These are phyloP conservation scores for Hexactinellida sp. DNA, from an alignment of 37 sponge, comb jelly and placozoan species.

Conservation along the genomic window DNA sequence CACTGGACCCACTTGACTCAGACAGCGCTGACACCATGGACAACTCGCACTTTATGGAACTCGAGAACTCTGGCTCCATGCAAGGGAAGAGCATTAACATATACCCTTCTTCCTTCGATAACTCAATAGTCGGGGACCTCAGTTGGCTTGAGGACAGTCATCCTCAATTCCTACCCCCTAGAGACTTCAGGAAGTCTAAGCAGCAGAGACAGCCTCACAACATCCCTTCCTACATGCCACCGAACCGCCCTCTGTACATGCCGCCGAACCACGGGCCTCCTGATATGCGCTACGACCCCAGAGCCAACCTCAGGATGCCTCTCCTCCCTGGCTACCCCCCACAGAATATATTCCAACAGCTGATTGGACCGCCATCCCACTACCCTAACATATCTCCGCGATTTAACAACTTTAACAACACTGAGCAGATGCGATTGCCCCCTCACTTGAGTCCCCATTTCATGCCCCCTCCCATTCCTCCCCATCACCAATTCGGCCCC, in stretches of 20 bases:
- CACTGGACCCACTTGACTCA: background rate
- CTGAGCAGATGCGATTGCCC: background rate
- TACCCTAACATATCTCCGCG: background rate
- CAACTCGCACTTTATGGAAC: background rate
- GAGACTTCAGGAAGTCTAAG: background rate
- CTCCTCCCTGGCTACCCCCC: background rate
- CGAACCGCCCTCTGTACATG: background rate
- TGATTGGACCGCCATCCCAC: background rate
- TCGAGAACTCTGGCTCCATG: background rate
- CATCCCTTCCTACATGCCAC: background rate
- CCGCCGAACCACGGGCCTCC: background rate
- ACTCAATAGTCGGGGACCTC: slow-evolving; percentile 2
- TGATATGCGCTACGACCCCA: background rate
- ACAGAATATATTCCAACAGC: background rate
- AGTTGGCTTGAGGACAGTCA: background rate
- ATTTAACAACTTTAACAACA: background rate
- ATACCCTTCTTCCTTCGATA: background rate
- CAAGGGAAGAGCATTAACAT: background rate
- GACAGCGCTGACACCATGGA: background rate
- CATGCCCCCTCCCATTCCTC: background rate
- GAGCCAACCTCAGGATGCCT: background rate
- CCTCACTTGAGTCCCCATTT: background rate
- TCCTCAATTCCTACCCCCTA: background rate
- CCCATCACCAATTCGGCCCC: background rate
- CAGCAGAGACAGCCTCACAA: background rate